Conservation (phyloP, 2,888 invertebrate species). For the Andrena chrysosceles region DNA sequence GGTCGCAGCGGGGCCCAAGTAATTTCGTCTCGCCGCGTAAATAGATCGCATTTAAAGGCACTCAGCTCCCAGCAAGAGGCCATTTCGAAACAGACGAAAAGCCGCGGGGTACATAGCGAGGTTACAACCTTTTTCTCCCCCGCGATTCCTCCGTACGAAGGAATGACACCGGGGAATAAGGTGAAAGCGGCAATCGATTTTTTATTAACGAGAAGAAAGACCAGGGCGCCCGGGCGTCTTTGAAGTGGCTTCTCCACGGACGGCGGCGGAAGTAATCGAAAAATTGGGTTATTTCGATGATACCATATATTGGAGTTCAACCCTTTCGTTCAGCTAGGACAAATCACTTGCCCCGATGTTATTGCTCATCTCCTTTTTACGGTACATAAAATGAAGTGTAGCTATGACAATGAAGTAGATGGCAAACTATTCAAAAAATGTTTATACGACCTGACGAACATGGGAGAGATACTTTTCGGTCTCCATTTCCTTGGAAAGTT, state of each 20-base stretch:
- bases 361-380: slow-evolving; percentile 1
- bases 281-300: slow-evolving; percentile 74
- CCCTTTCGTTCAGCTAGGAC: slow-evolving; percentile 2
- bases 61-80: slow-evolving; percentile 80
- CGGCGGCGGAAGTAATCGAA: slow-evolving; percentile 66
- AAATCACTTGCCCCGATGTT: slow-evolving; percentile 32
- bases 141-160: slow-evolving; percentile 21
- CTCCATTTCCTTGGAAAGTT: no score
- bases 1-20: slow-evolving; percentile 57
- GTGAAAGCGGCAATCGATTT: slow-evolving; percentile 72
- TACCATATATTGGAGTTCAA: slow-evolving; percentile 24
- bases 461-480: no score
- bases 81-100: slow-evolving; percentile 78
- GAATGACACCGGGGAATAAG: slow-evolving; percentile 53
- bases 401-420: background rate
- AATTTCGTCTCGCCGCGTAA: slow-evolving; percentile 72
- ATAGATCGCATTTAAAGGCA: slow-evolving; percentile 81
- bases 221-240: slow-evolving; percentile 28
- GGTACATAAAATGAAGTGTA: background rate
- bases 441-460: no score
- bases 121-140: slow-evolving; percentile 59
- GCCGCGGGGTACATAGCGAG: slow-evolving; percentile 77
- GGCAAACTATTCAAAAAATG: background rate
- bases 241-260: slow-evolving; percentile 20
- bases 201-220: slow-evolving; percentile 70